A percentile compares a stretch with the other conserved stretches of the same genome.
These are phyloP conservation scores for Caloenas nicobarica DNA, from an alignment of 2,113 vertebrate species.

Conservation along the genomic window DNA sequence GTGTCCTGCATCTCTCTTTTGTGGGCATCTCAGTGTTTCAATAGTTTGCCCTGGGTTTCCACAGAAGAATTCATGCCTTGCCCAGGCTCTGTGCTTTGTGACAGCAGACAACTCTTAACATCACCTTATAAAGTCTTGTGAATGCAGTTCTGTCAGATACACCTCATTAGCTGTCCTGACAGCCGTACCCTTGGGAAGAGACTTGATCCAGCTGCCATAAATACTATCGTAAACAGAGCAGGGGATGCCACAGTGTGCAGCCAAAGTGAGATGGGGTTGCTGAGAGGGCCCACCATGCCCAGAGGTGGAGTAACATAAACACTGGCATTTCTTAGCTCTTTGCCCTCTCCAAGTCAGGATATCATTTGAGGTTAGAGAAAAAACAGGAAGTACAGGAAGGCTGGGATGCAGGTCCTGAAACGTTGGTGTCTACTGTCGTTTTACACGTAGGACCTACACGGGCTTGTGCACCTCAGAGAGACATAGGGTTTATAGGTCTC, in stretches of 20 bases:
- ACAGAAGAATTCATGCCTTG: background rate
- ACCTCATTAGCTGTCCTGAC: background rate
- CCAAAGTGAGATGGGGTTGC: background rate
- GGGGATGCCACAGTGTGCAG: background rate
- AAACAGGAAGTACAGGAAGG: background rate
- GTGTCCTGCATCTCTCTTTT: background rate
- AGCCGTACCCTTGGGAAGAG: background rate
- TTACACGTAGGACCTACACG: background rate
- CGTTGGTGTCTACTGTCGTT: background rate
- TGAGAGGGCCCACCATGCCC: background rate
- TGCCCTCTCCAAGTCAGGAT: background rate
- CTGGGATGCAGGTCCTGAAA: background rate
- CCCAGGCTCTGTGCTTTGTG: accelerated
- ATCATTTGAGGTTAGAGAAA: background rate
- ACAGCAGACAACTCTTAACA: background rate
- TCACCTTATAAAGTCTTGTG: background rate
- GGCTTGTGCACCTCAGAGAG: background rate
- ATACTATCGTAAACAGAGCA: background rate
- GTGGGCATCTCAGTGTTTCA: background rate
- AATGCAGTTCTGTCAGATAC: background rate
- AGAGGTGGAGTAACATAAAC: background rate
- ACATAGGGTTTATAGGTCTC: background rate
- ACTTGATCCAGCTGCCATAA: background rate
- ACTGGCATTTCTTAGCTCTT: background rate
- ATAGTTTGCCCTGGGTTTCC: background rate